phyloP scores from a whole-genome alignment of 2,888 invertebrate species.

The Rhagophthalmus giganteus region DNA sequence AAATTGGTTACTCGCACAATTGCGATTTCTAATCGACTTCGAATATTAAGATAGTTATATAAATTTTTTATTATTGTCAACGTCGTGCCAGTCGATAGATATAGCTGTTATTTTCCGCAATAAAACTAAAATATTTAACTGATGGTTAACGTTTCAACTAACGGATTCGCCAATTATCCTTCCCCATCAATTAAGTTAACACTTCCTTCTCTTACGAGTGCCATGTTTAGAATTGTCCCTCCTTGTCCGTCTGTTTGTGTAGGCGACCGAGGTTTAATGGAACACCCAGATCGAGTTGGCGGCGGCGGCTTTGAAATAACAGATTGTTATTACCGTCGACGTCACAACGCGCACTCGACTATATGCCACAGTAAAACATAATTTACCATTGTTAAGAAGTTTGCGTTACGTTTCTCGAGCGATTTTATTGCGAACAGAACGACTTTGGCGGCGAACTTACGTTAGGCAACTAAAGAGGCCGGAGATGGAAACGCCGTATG shows the following conservation, averaged over 20 bases:
- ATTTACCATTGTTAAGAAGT: conserved; percentile 24
- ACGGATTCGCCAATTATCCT: conserved; percentile 19
- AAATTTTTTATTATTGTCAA: conserved; percentile 1
- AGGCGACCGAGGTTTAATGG: conserved; percentile 52
- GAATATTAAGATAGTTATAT: no score
- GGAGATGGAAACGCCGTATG: no score
- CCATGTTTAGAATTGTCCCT: conserved; percentile 4
- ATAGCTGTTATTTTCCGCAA: conserved; percentile 24
- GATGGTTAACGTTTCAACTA: conserved; percentile 46
- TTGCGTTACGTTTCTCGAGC: conserved; percentile 3
- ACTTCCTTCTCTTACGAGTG: conserved; percentile 2
- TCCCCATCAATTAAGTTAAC: conserved; percentile 16
- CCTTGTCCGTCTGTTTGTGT: conserved; percentile 36
- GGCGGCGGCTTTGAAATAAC: conserved; percentile 52
- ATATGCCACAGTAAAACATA: conserved; percentile 17
- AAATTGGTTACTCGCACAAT: neutral
- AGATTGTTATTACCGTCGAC: conserved; percentile 46
- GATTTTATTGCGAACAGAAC: no score
- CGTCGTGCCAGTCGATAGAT: neutral
- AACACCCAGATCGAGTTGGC: conserved; percentile 56
- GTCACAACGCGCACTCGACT: conserved; percentile 31
- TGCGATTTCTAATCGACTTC: conserved; percentile 4
- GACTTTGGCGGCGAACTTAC: no score
- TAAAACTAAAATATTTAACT: conserved; percentile 47
- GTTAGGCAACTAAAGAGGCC: no score